Evolutionary conservation across 1,140 invertebrate genomes (phyloP), one percentile per base, ranked within the genome.

Genomic region (Hyles euphorbiae): DNA sequence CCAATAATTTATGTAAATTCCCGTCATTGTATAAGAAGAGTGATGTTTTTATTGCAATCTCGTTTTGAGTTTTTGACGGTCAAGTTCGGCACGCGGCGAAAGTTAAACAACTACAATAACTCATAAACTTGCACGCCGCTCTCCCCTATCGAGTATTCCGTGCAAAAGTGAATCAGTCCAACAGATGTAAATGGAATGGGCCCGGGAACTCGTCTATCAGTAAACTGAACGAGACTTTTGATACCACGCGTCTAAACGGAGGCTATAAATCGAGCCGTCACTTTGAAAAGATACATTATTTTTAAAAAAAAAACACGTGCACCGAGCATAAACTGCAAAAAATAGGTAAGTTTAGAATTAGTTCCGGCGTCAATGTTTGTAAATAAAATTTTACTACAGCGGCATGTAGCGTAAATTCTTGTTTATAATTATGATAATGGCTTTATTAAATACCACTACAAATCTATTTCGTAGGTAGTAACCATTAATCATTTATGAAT

Each of bases 1-100:
- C 74, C 82, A 73, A 88, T 88, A 84, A 87, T 88, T 87, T 88
- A 88, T 88, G 85, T 88, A 87, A 87, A 87, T 85, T 76, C 72
- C 78, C 81, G 76, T 83, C 83, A 86, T 83, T 78, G 79, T 77
- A 78, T 73, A 83, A 83, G 72, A 82, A 80, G 70, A 81, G 66
- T 81, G 81, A 82, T 81, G 78, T 76, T 80, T 79, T 85, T 86
- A 83, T 83, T 76, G 76, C 67, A 71, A 70, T 81, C 76, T 76
- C 74, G 72, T 81, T 87, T 84, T n/a, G n/a, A n/a, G n/a, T n/a
- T n/a, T n/a, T n/a, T 78, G 79, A 72, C 78, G 82, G 83, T 88
- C 83, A 88, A 88, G 83, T 88, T 88, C 85, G 74, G 65, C 54
- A 61, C 67, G 68, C 70, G 72, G 74, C 67, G 78, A 81, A 87